Conservation (phyloP, 1,140 invertebrate genomes). For the Aphaenogaster floridana region DNA sequence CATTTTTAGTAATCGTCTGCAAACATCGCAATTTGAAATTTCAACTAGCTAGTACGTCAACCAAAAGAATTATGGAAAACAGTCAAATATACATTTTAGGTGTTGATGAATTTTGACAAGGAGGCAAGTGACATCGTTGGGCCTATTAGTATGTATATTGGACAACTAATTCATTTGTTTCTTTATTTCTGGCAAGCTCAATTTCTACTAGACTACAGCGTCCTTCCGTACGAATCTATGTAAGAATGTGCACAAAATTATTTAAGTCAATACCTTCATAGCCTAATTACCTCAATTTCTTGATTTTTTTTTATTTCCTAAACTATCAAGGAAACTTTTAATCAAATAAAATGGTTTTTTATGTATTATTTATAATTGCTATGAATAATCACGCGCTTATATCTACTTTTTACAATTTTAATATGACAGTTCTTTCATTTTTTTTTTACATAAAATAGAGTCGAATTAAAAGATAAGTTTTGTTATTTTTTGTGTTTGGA, state of each 20-base stretch:
- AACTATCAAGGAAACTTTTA: background rate
- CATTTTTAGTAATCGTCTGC: background rate
- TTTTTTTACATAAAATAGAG: too few species aligned
- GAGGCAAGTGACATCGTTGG: background rate
- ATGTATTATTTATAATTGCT: background rate
- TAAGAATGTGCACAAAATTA: background rate
- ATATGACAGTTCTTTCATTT: background rate
- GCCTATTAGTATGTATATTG: background rate
- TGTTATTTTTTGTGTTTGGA: too few species aligned
- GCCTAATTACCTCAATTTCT: background rate
- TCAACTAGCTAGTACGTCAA: background rate
- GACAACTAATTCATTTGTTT: constrained; percentile 21
- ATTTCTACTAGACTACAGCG: constrained; percentile 73
- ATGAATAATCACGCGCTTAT: background rate
- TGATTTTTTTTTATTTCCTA: background rate
- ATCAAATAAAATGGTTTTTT: background rate
- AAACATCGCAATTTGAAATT: background rate
- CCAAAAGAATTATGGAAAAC: background rate
- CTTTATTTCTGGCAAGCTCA: constrained; percentile 58
- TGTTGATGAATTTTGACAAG: constrained; percentile 27
- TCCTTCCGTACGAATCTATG: constrained; percentile 74
- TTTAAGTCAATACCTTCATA: background rate
- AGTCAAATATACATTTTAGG: background rate
- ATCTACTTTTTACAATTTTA: background rate
- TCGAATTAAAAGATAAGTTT: too few species aligned